Evolutionary conservation across 2,888 invertebrate genomes (phyloP), one percentile per base, ranked within the genome.

Genomic region (Athetis lepigone): DNA sequence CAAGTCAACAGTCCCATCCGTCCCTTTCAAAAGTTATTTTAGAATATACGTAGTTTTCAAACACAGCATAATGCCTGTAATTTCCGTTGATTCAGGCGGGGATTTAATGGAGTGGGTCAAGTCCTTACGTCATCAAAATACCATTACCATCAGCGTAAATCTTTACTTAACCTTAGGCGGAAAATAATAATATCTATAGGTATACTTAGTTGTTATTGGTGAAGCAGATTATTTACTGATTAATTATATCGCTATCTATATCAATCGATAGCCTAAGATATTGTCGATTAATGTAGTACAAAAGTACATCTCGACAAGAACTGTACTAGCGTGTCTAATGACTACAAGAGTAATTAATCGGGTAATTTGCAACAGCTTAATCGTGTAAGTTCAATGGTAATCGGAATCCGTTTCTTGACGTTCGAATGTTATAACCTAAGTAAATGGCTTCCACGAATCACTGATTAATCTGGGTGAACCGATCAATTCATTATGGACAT

Each of bases 361-460:
- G 43, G 61, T 70, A 62, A 65, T 75, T 65, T 47, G 29, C 58
- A 59, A 29, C 43, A 57, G 16, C 46, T 59, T 61, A 61, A 66
- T 74, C 55, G 60, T 40, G 61, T 43, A 61, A 75, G 52, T 75
- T 75, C 58, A 52, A 57, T 63, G 16, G 23, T 59, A 60, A 60
- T 36, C 39, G 43, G 50, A 76, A 71, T 63, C 42, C 40, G 58
- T 39, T 54, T 49, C 43, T 74, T 54, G 43, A 40, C 43, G 36
- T 39, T 27, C 29, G 29, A 52, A 45, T 40, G 62, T 51, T 21
- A 51, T 70, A 69, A 54, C 56, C 46, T 21, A 70, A 68, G 54
- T 50, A 46, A 40, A 42, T 21, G 29, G 27, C 21, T 21, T 11
- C 19, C 21, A 45, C 19, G 45, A 6, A n/a, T 29, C 36, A 18